These are phyloP conservation scores for Drosophila athabasca DNA, from an alignment of 1,140 invertebrate genomes.

Conservation along the genomic window DNA sequence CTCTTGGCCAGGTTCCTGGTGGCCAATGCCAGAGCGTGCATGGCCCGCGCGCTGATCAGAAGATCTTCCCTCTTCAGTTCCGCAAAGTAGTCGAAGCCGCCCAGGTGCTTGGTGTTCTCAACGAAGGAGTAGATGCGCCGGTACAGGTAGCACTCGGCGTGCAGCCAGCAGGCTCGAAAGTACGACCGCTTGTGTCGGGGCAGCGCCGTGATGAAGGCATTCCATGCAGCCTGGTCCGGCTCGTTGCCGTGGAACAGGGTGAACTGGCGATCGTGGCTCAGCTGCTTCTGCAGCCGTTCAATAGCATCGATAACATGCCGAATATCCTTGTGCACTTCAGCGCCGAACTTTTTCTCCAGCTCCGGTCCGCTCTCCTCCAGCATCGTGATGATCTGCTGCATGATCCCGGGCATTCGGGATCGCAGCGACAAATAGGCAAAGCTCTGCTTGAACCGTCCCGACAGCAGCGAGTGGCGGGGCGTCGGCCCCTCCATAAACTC, in stretches of 20 bases:
- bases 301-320: constrained; percentile 24
- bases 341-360: constrained; percentile 16
- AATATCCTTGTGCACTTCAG: constrained; percentile 42
- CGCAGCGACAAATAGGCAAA: constrained; percentile 59
- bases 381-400: constrained; percentile 45
- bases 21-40: constrained; percentile 84
- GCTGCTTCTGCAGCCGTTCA: constrained; percentile 34
- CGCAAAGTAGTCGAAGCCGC: constrained; percentile 90
- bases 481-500: constrained; percentile 28
- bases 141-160: constrained; percentile 97
- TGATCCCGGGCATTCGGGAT: constrained; percentile 54
- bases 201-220: constrained; percentile 57
- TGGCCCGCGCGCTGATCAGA: constrained; percentile 84
- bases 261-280: constrained; percentile 45
- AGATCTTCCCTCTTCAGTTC: constrained; percentile 89
- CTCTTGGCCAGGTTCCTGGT: constrained; percentile 28
- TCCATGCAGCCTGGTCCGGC: constrained; percentile 63
- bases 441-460: constrained; percentile 64
- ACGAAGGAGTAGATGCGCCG: constrained; percentile 91
- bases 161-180: constrained; percentile 93
- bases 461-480: constrained; percentile 60
- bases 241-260: constrained; percentile 48
- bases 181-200: constrained; percentile 84
- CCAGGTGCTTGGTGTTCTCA: constrained; percentile 87
- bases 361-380: background rate